These are phyloP conservation scores for Hormaphis cornu DNA, from an alignment of 1,140 invertebrate genomes.

Conservation along the genomic window DNA sequence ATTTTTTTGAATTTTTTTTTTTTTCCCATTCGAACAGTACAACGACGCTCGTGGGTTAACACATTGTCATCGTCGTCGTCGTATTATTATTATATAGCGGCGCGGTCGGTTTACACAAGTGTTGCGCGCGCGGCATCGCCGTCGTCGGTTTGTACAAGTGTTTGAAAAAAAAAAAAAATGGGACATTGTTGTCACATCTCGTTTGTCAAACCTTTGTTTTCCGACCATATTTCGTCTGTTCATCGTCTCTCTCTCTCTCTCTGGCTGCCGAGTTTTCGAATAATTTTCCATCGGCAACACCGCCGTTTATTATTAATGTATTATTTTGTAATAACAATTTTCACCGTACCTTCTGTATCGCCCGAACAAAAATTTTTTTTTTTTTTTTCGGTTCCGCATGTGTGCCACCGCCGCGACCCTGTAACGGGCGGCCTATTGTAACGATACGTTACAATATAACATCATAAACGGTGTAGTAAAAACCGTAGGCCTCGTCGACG, in stretches of 20 bases:
- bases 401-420: too few species aligned
- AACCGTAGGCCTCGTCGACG: too few species aligned
- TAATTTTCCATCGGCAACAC: not conserved
- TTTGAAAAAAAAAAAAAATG: not conserved
- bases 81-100: not conserved
- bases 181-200: slow-evolving; percentile 23
- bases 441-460: too few species aligned
- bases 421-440: too few species aligned
- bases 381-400: too few species aligned
- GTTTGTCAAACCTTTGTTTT: slow-evolving; percentile 32
- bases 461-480: too few species aligned
- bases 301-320: not conserved
- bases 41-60: too few species aligned
- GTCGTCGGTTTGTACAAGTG: slow-evolving; percentile 20
- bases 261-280: not conserved
- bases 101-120: slow-evolving; percentile 11
- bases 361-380: too few species aligned
- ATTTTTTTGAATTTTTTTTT: too few species aligned
- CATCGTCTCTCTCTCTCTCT: not conserved
- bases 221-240: slow-evolving; percentile 15
- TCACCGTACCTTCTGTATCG: too few species aligned
- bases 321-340: too few species aligned
- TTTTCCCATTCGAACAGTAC: too few species aligned
- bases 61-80: not conserved
- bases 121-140: not conserved